phyloP scores from a whole-genome alignment of 2,888 invertebrate species.

The Sarcophaga variegata region DNA sequence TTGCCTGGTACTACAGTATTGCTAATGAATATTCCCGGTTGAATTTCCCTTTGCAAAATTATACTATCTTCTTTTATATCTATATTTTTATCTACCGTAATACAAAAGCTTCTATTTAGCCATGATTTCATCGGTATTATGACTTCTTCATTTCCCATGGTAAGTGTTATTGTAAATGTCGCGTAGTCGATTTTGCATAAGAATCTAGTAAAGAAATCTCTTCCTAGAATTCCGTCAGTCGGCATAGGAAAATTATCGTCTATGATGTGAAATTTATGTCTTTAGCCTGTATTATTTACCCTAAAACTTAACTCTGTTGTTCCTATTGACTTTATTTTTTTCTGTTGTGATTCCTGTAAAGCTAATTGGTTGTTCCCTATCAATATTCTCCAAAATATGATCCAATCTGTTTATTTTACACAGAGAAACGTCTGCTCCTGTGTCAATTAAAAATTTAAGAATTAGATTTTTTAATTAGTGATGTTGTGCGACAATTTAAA shows the following conservation, averaged over 20 bases:
- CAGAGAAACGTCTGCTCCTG: not conserved
- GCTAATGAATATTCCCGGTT: too few relatives aligned
- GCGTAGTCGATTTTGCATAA: not conserved
- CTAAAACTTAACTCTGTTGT: too few relatives aligned
- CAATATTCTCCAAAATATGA: too few relatives aligned
- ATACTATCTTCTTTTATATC: too few relatives aligned
- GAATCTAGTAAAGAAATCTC: not conserved
- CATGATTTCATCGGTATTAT: conserved; percentile 2
- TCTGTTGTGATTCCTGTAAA: not conserved
- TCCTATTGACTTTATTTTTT: too few relatives aligned
- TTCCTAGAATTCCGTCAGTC: not conserved
- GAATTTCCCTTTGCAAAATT: too few relatives aligned
- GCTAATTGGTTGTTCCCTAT: too few relatives aligned
- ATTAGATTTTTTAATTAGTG: not conserved
- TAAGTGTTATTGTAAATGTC: not conserved
- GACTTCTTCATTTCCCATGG: not conserved
- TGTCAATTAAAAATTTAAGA: not conserved
- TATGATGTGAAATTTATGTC: too few relatives aligned
- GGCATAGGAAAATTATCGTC: too few relatives aligned
- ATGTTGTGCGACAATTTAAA: conserved; percentile 1
- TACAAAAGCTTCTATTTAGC: not conserved
- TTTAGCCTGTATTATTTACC: too few relatives aligned
- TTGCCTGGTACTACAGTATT: conserved; percentile 12
- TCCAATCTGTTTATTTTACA: too few relatives aligned
- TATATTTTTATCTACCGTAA: too few relatives aligned